Conservation (phyloP, 2,113 vertebrate species). For the Neogale vison region DNA sequence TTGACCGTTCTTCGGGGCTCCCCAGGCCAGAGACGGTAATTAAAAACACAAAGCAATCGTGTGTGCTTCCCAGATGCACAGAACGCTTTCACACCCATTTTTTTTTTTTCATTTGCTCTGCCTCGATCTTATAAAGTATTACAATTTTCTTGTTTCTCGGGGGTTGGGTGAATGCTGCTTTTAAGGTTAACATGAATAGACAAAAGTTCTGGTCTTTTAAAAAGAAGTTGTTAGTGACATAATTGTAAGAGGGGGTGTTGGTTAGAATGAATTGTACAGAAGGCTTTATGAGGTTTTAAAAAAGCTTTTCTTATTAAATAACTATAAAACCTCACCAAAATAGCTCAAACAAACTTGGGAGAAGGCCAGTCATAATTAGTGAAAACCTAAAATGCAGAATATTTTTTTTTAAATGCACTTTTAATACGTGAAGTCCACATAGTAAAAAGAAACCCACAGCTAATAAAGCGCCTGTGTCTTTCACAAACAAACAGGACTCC, state of each 20-base stretch:
- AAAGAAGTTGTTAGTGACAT: constrained; percentile 66
- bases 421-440: neutral
- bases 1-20: neutral
- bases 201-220: constrained; percentile 63
- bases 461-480: constrained; percentile 37
- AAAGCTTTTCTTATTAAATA: constrained; percentile 70
- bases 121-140: neutral
- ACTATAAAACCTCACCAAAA: constrained; percentile 68
- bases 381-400: constrained; percentile 62
- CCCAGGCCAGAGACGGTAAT: neutral
- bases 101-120: neutral
- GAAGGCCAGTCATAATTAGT: constrained; percentile 67
- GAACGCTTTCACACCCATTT: neutral
- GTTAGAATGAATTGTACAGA: constrained; percentile 43
- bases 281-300: constrained; percentile 64
- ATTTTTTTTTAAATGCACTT: constrained; percentile 43
- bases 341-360: constrained; percentile 59
- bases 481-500: neutral
- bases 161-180: constrained; percentile 53
- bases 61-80: neutral
- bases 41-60: neutral
- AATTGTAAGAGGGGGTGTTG: constrained; percentile 22
- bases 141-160: neutral
- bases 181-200: constrained; percentile 69
- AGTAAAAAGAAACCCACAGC: neutral